Evolutionary conservation across 2,888 invertebrate species (phyloP), one percentile per base, ranked within the genome.

Genomic region (Idaea dimidiata): DNA sequence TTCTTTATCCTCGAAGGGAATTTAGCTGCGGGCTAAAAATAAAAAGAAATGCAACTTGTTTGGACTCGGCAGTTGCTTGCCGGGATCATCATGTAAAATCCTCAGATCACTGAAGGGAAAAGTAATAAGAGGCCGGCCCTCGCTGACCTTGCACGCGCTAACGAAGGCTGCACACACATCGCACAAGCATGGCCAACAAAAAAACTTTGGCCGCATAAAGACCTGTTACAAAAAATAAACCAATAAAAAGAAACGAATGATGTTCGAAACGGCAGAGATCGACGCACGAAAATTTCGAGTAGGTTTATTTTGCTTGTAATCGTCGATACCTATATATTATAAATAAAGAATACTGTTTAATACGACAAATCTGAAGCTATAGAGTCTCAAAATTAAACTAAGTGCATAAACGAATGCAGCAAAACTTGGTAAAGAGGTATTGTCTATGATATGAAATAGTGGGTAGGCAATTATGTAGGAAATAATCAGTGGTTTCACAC

Each of bases 181-280:
- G 74, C 82, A 87, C 82, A 86, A 83, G 86, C 84, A 80, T 81
- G 80, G 76, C 72, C 72, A 79, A 84, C 81, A 88, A 88, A 86
- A 82, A 78, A 85, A 79, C 76, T 68, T 72, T 74, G 68, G 74
- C 79, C 79, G 77, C 77, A 79, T 85, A 84, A 88, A 89, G 87
- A 88, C 86, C 83, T 86, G 88, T 80, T 84, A 88, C 86, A 89
- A 89, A 90, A 89, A 90, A 90, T 79, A 83, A 83, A 82, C 76
- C 72, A 81, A 81, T 79, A 83, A 84, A 43, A 83, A 83, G 82
- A 79, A 76, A 64, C 75, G 72, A 77, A 66, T 78, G 79, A 77
- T 84, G 86, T 82, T 84, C 79, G 78, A 79, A 80, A 77, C 82
- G 80, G 80, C 24, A 24, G 81, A 80, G 76, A 78, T 76, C 76